Conservation (phyloP, 2,113 vertebrate species). For the Tringa solitaria region DNA sequence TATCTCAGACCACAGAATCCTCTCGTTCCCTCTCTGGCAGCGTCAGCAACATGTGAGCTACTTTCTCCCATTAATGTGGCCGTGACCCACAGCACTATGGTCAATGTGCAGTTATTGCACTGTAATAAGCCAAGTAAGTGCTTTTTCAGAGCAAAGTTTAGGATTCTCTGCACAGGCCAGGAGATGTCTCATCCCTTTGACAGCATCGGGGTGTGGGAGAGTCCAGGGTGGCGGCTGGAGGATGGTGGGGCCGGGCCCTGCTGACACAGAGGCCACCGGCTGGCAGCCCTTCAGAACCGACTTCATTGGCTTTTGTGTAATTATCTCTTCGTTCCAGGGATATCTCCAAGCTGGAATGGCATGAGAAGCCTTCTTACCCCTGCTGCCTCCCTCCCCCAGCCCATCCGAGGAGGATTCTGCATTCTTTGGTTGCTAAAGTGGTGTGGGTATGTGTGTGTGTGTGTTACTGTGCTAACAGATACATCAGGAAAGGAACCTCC, state of each 20-base stretch:
- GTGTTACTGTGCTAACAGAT: conserved; percentile 41
- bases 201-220: rapidly evolving
- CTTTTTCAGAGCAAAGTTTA: not conserved
- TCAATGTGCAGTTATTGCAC: not conserved
- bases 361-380: not conserved
- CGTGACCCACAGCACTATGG: not conserved
- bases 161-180: not conserved
- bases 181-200: not conserved
- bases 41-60: not conserved
- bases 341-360: not conserved
- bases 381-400: not conserved
- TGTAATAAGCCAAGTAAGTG: not conserved
- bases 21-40: not conserved
- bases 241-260: not conserved
- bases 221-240: not conserved
- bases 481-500: not conserved
- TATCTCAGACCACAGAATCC: not conserved
- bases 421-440: conserved; percentile 40
- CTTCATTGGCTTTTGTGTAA: not conserved
- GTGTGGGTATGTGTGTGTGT: not conserved
- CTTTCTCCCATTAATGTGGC: not conserved
- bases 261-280: not conserved
- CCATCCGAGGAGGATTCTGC: not conserved
- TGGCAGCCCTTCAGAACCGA: not conserved
- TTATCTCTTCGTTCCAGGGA: not conserved